A percentile compares a stretch with the other conserved stretches of the same genome.
Conservation (phyloP, 2,888 invertebrate genomes). For the Agrochola lychnidis region DNA sequence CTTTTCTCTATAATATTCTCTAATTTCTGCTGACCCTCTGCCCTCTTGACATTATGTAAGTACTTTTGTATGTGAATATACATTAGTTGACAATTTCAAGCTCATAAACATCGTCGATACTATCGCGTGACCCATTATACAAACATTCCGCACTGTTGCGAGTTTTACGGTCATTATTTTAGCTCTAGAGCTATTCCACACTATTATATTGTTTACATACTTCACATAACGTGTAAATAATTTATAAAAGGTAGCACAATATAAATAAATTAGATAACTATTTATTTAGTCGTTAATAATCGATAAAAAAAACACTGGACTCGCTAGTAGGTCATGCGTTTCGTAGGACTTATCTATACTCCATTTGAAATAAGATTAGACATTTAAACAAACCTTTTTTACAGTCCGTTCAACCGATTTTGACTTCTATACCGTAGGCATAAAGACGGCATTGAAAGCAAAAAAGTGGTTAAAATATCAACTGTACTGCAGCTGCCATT, state of each 20-base stretch:
- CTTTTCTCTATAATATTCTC: neutral
- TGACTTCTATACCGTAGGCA: no score
- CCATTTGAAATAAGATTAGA: no score
- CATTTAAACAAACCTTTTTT: no score
- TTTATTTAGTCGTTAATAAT: neutral
- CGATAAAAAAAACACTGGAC: neutral
- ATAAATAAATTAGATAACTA: neutral
- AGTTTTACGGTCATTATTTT: conserved; percentile 7
- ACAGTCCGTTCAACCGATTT: no score
- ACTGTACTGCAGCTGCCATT: no score
- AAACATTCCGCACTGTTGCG: conserved; percentile 5
- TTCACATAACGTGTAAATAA: neutral
- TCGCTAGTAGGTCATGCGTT: neutral
- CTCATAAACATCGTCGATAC: conserved; percentile 14
- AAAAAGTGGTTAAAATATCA: no score
- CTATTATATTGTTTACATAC: neutral
- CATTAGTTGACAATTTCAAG: neutral
- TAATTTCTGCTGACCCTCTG: neutral
- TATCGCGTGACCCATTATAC: conserved; percentile 24
- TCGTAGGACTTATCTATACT: conserved; percentile 3
- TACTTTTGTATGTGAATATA: neutral
- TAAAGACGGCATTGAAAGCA: no score
- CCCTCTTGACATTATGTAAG: neutral
- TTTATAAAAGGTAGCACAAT: neutral
- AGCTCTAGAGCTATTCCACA: neutral